These are phyloP conservation scores for Rhynchonycteris naso DNA, from an alignment of 2,797 vertebrate species.

Conservation along the genomic window DNA sequence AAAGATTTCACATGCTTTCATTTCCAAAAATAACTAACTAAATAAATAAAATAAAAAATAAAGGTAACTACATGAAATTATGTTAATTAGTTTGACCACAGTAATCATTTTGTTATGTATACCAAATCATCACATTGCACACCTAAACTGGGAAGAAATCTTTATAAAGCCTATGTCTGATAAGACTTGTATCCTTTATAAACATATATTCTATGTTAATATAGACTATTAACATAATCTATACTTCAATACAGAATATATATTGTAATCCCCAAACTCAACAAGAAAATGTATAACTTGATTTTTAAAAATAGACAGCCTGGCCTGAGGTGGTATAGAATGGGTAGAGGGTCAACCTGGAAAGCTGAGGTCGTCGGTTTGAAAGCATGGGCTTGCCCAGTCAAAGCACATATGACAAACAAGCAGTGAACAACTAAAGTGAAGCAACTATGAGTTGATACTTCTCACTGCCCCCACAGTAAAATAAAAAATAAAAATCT, in stretches of 20 bases:
- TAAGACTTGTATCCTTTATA: background rate
- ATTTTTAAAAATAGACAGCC: background rate
- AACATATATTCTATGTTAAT: background rate
- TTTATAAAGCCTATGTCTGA: background rate
- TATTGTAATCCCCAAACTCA: background rate
- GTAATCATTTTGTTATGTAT: background rate
- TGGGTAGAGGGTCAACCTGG: too few species aligned
- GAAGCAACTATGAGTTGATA: too few species aligned
- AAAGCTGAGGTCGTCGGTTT: too few species aligned
- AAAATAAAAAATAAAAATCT: too few species aligned
- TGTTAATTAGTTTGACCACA: background rate
- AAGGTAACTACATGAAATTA: background rate
- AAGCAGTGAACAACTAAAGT: too few species aligned
- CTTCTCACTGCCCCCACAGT: too few species aligned
- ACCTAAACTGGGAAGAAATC: background rate
- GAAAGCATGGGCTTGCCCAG: too few species aligned
- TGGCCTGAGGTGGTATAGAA: too few species aligned
- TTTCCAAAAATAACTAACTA: background rate
- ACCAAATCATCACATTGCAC: background rate
- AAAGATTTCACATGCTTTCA: background rate
- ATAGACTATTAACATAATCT: background rate
- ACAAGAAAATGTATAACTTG: background rate
- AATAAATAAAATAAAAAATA: background rate
- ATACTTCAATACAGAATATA: background rate
- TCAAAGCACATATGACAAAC: too few species aligned